Evolutionary conservation across 2,888 invertebrate genomes (phyloP), one percentile per base, ranked within the genome.

Genomic region (Thelaira solivaga): DNA sequence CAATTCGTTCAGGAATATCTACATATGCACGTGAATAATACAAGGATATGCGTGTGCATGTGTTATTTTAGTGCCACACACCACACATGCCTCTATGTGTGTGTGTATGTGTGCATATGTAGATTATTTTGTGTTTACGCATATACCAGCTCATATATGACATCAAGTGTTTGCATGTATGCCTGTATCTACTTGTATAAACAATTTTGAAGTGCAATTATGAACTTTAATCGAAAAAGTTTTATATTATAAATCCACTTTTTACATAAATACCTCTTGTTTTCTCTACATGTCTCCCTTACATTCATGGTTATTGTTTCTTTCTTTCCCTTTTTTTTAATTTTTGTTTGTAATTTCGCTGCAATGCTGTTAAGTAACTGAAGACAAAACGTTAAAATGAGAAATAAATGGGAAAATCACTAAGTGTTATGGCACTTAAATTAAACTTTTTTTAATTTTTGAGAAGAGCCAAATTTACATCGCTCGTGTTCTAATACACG

Each of bases 171-270:
- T 6, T 24, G 20, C n/a, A 5, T 3, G 31, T 49, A 59, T 20
- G 45, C 26, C 43, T 41, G 41, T 31, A 57, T n/a, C n/a, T n/a
- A n/a, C n/a, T n/a, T n/a, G n/a, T 24, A 43, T 53, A 61, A 67
- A 59, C 16, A 49, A 43, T 61, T 64, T 59, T 80, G 49, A 80
- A 80, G 75, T 75, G 81, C 76, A 82, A 82, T 82, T 82, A 82
- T 81, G 75, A 82, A 82, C 80, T 82, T 81, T 82, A 82, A 82
- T 82, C 81, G 82, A 82, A 82, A 82, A 82, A 82, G 62, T 82
- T 82, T 79, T 59, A 62, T 47, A 47, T 79, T 59, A 62, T 47
- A 47, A 75, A 69, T 80, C 71, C 74, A 45, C 53, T 73, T 61
- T 74, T 64, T 68, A 47, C 61, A 43, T 24, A 39, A 29, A 41